These are phyloP conservation scores for Trachelus troglodyta DNA, from an alignment of 2,888 invertebrate species.

Conservation along the genomic window DNA sequence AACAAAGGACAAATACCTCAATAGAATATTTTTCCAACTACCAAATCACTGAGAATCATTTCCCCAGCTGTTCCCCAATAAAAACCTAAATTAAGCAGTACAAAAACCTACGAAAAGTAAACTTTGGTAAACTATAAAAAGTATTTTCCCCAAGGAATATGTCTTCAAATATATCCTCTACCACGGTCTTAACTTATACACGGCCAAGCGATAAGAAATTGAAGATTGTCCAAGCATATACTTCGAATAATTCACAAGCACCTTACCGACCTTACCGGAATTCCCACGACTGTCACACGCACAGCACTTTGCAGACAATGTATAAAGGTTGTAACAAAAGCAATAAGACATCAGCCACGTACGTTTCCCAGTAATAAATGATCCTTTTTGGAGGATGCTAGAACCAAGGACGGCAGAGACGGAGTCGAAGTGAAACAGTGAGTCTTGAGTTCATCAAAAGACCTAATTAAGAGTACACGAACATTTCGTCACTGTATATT, in stretches of 20 bases:
- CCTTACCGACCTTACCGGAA: background rate
- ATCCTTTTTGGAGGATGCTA: background rate
- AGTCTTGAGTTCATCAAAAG: background rate
- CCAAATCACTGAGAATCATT: background rate
- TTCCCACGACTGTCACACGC: background rate
- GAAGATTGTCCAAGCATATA: background rate
- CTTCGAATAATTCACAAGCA: background rate
- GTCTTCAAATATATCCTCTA: background rate
- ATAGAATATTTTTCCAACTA: background rate
- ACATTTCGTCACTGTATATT: background rate
- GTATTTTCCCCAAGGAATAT: background rate
- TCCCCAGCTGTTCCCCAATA: background rate
- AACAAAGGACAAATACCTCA: background rate
- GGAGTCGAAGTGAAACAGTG: background rate
- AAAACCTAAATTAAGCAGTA: background rate
- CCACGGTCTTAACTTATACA: background rate
- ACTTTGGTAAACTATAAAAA: background rate
- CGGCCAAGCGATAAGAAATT: background rate
- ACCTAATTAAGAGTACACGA: background rate
- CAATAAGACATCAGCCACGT: background rate
- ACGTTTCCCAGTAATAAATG: background rate
- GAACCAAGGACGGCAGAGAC: background rate
- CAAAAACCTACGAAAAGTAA: background rate
- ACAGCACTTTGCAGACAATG: background rate
- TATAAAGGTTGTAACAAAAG: background rate